Percentiles rank a stretch among this genome's conserved stretches.
Conservation (phyloP, 2,113 vertebrate species). For the Chlorodrepanis virens region DNA sequence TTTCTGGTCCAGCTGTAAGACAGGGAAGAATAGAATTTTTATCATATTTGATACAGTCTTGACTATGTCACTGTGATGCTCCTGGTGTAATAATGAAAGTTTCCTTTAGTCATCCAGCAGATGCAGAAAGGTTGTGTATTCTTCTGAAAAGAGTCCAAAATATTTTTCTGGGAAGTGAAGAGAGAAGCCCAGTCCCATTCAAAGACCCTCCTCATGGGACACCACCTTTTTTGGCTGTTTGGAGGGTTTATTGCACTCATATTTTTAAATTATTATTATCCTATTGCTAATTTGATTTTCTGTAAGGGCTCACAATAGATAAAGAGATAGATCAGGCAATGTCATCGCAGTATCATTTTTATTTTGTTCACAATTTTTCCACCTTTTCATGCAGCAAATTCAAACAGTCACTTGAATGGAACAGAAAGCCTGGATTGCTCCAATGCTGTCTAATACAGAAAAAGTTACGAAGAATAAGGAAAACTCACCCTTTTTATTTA, state of each 20-base stretch:
- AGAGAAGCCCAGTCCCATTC: neutral
- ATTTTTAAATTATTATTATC: neutral
- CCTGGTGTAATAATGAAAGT: slow-evolving; percentile 21
- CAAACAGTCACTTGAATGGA: neutral
- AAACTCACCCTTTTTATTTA: neutral
- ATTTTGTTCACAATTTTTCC: neutral
- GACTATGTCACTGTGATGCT: slow-evolving; percentile 36
- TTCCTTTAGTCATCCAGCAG: slow-evolving; percentile 58
- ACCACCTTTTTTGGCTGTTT: neutral
- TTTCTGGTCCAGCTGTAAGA: slow-evolving; percentile 61
- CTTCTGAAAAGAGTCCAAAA: slow-evolving; percentile 22
- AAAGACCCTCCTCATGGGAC: neutral
- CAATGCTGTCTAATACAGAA: neutral
- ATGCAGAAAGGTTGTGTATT: slow-evolving; percentile 13
- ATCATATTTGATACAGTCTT: slow-evolving; percentile 30
- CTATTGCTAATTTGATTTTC: neutral
- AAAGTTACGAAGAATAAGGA: neutral
- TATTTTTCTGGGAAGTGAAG: slow-evolving; percentile 37
- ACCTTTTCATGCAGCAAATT: neutral
- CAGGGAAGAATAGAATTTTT: slow-evolving; percentile 28
- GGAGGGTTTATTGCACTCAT: neutral
- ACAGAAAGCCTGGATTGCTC: neutral
- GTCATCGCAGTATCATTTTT: neutral
- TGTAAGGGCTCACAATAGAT: neutral
- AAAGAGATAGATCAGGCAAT: neutral